A percentile compares a stretch with the other conserved stretches of the same genome.
Evolutionary conservation across 2,797 vertebrate species (phyloP).

Genomic region (Saxicola maurus): DNA sequence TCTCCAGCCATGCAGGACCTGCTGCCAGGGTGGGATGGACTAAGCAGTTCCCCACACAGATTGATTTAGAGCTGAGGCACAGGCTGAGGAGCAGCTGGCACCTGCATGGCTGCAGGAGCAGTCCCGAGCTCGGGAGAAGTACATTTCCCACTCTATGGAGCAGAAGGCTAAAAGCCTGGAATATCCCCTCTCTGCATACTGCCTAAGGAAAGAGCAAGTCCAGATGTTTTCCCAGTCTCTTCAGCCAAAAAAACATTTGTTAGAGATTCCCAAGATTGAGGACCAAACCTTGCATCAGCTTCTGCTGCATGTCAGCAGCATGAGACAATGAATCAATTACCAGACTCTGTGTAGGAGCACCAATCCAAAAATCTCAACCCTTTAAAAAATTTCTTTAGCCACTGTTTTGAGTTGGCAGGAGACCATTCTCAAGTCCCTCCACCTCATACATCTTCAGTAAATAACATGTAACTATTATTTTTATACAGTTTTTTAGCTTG

Average conservation of each 20-base stretch:
- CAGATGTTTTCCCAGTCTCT: neutral
- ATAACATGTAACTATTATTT: neutral
- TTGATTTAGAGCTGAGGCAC: neutral
- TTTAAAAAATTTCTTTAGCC: neutral
- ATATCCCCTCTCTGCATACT: neutral
- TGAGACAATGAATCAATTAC: neutral
- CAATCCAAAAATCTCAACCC: neutral
- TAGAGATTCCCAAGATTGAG: neutral
- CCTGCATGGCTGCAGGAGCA: neutral
- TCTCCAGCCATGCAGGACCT: neutral
- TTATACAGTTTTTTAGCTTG: neutral
- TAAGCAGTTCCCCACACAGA: neutral
- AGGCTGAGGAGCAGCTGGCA: neutral
- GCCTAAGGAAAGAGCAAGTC: neutral
- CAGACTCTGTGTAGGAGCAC: neutral
- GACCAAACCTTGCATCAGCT: neutral
- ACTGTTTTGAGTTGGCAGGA: neutral
- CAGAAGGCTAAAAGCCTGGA: neutral
- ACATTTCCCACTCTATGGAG: neutral
- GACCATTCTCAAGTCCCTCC: neutral
- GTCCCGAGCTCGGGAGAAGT: neutral
- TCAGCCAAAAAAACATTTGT: neutral
- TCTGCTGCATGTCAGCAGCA: neutral
- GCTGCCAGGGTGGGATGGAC: neutral
- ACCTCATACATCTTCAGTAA: neutral